Percentiles rank a stretch among this genome's conserved stretches.
Evolutionary conservation across 2,888 invertebrate species (phyloP).

Genomic region (Brachylomia viminalis): DNA sequence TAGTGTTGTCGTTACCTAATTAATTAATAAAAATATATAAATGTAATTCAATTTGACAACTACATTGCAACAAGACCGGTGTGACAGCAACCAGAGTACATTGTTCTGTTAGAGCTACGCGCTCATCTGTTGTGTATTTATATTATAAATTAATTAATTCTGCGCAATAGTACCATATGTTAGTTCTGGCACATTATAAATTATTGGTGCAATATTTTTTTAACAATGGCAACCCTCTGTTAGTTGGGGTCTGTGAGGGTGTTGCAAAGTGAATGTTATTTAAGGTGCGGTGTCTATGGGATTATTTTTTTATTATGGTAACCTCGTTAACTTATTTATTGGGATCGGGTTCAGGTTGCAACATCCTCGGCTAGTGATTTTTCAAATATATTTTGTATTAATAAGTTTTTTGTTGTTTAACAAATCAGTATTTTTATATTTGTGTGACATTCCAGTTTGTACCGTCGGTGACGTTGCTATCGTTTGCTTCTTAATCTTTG

Average conservation of each 20-base stretch:
- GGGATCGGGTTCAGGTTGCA: constrained; percentile 80
- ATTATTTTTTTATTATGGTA: constrained; percentile 69
- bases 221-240: constrained; percentile 78
- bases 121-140: constrained; percentile 86
- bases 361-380: constrained; percentile 78
- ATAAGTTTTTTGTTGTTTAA: constrained; percentile 86
- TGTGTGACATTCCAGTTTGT: constrained; percentile 90
- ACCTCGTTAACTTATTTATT: constrained; percentile 74
- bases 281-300: constrained; percentile 72
- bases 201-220: constrained; percentile 84
- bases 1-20: constrained; percentile 88
- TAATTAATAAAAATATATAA: constrained; percentile 70
- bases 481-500: constrained; percentile 77
- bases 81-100: constrained; percentile 70
- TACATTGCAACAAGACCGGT: constrained; percentile 79
- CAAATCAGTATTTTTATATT: constrained; percentile 90
- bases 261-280: constrained; percentile 84
- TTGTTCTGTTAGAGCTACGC: constrained; percentile 69
- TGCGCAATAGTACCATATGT: constrained; percentile 75
- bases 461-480: constrained; percentile 77
- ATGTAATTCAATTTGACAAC: constrained; percentile 80
- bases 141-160: constrained; percentile 74
- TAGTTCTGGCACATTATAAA: constrained; percentile 78
- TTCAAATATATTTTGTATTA: constrained; percentile 82
- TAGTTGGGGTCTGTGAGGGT: constrained; percentile 76